A percentile compares a stretch with the other conserved stretches of the same genome.
phyloP scores from a whole-genome alignment of 2,888 invertebrate genomes.

The Hypomecis punctinalis region DNA sequence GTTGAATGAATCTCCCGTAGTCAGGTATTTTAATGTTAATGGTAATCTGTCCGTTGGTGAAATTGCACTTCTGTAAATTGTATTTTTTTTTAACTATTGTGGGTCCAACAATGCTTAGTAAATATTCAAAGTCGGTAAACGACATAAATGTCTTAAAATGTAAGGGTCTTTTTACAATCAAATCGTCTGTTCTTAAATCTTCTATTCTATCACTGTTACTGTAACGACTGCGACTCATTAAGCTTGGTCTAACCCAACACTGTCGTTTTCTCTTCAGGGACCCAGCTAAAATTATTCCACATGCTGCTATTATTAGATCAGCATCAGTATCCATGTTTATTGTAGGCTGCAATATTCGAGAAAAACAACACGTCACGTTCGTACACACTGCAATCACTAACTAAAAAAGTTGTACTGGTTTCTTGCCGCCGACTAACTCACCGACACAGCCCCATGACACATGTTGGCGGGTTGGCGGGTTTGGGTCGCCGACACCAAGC shows the following conservation, averaged over 20 bases:
- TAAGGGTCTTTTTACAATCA: conserved; percentile 17
- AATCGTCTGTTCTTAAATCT: conserved; percentile 15
- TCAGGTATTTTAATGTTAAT: conserved; percentile 34
- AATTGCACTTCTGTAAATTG: conserved; percentile 34
- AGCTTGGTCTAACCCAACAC: conserved; percentile 39
- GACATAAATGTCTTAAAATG: conserved; percentile 38
- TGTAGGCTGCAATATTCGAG: conserved; percentile 39
- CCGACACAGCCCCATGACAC: conserved; percentile 32
- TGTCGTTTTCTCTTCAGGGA: conserved; percentile 35
- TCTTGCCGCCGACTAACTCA: conserved; percentile 30
- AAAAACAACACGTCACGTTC: conserved; percentile 38
- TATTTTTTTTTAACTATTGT: conserved; percentile 43
- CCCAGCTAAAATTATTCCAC: conserved; percentile 37
- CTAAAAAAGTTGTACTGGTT: conserved; percentile 28
- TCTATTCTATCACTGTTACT: conserved; percentile 14
- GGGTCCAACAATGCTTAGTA: conserved; percentile 43
- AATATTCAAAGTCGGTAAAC: conserved; percentile 43
- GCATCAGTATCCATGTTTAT: conserved; percentile 39
- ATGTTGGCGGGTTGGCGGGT: conserved; percentile 32
- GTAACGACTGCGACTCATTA: conserved; percentile 25
- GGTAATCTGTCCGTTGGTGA: conserved; percentile 31
- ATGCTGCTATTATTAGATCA: conserved; percentile 39
- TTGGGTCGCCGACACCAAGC: conserved; percentile 31
- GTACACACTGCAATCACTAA: conserved; percentile 35
- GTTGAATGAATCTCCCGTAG: conserved; percentile 33